Evolutionary conservation across 2,888 invertebrate species (phyloP).

Genomic region (Epistrophe eligans): DNA sequence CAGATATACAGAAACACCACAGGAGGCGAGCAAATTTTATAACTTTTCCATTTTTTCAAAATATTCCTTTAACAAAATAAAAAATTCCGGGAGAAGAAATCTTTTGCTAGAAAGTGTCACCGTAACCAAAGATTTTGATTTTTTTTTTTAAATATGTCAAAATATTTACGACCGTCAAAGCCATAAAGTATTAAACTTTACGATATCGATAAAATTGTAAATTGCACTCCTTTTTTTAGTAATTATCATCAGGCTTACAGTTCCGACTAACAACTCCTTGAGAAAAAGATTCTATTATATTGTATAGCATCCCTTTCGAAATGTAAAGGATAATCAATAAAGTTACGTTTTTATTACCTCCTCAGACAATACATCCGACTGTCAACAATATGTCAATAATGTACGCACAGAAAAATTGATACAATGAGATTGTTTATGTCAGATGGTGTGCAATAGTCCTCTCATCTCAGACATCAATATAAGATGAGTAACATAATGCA

Average conservation of each 20-base stretch:
- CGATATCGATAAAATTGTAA: slow-evolving; percentile 63
- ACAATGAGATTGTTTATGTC: slow-evolving; percentile 68
- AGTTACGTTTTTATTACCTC: slow-evolving; percentile 71
- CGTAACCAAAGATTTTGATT: slow-evolving; percentile 8
- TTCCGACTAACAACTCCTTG: slow-evolving; percentile 36
- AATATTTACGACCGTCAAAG: slow-evolving; percentile 68
- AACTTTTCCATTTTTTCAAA: slow-evolving; percentile 39
- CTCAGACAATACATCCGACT: slow-evolving; percentile 61
- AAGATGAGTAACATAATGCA: slow-evolving; percentile 21
- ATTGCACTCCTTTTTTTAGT: slow-evolving; percentile 53
- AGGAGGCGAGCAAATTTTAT: slow-evolving; percentile 56
- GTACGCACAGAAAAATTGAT: slow-evolving; percentile 45
- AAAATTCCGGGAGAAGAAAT: slow-evolving; percentile 15
- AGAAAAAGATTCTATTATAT: slow-evolving; percentile 16
- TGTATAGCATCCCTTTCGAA: slow-evolving; percentile 26
- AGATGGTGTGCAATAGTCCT: slow-evolving; percentile 36
- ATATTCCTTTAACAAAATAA: not conserved
- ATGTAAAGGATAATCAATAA: slow-evolving; percentile 72
- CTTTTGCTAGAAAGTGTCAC: slow-evolving; percentile 23
- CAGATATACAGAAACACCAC: slow-evolving; percentile 18
- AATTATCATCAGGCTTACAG: slow-evolving; percentile 50
- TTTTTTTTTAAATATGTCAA: slow-evolving; percentile 45
- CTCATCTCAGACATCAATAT: not conserved
- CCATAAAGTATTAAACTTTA: slow-evolving; percentile 69
- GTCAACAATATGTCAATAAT: slow-evolving; percentile 76